Base-by-base conservation (phyloP, 2,888 invertebrate species). In the Dryomyza anilis region DNA sequence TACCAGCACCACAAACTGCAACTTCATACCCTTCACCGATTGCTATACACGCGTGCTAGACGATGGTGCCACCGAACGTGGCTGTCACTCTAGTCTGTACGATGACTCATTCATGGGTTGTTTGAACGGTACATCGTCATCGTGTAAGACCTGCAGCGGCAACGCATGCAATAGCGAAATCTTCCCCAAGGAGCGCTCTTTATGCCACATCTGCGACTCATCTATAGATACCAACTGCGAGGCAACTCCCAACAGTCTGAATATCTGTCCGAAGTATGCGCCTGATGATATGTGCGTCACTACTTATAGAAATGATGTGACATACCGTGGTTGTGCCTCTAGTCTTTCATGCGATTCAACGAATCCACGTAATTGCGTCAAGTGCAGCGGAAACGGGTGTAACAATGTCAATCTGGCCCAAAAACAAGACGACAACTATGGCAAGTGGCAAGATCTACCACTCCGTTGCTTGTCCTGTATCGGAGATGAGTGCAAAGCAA, bases 361-460 rank as follows among this genome's bases (percentile, higher is more conserved):
- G 5, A 69, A 76, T 59, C 62, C 74, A 2, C 72, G 67, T 63
- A 68, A 25, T 7, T 81, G 81, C 39, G 67, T 69, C 3, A 50
- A 70, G 50, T 81, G 81, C 62, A 30, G 53, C 0, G 73, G 70
- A 1, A 58, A 75, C 27, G 78, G 76, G 23, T 81, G 81, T 63
- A 81, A 81, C 30, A 69, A 69, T 3, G 58, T 73, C 2, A 76
- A 81, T 23, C 61, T 81, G 61, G 69, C 67, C 0, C 57, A 23
- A 2, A 66, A 56, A 5, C 62, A 70, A 2, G 81, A 81, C 39
- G 74, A 79, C 30, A 81, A 79, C 23, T 73, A 67, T 19, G 82
- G 82, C 60, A 79, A 76, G 68, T 81, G 81, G 81, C 81, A 81
- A 67, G 81, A 81, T 67, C 73, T 82, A 12, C 81, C 81, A 0